These are phyloP conservation scores for Hoplodrina ambigua DNA, from an alignment of 2,888 invertebrate genomes.

Conservation along the genomic window DNA sequence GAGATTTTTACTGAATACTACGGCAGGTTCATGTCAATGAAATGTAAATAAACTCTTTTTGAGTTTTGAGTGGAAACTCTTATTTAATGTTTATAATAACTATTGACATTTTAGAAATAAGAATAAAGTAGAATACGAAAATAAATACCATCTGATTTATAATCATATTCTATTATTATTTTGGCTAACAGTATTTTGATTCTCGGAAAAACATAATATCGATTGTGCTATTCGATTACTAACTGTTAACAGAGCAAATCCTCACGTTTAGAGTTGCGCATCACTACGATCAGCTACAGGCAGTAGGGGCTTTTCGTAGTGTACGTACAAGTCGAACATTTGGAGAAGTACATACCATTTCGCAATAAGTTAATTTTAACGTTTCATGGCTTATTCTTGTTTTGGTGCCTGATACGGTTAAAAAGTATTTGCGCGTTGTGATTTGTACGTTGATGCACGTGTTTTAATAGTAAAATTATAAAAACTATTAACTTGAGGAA, in stretches of 20 bases:
- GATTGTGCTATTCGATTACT: constrained; percentile 14
- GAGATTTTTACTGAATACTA: no score
- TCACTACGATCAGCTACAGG: constrained; percentile 32
- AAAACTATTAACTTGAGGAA: constrained; percentile 11
- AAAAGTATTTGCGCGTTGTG: constrained; percentile 30
- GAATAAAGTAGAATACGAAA: no score
- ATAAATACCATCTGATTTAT: no score
- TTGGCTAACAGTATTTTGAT: background rate
- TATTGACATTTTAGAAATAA: no score
- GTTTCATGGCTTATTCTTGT: background rate
- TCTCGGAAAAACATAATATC: background rate
- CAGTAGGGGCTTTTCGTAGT: background rate
- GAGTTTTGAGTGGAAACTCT: no score
- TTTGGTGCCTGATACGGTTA: background rate
- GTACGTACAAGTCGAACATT: background rate
- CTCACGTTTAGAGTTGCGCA: constrained; percentile 20
- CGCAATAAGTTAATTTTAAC: background rate
- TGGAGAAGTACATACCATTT: background rate
- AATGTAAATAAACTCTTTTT: no score
- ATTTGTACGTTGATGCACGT: constrained; percentile 3
- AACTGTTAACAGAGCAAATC: background rate
- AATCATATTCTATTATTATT: no score
- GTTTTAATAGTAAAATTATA: background rate
- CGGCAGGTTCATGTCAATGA: no score
- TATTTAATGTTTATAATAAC: no score